A percentile compares a stretch with the other conserved stretches of the same genome.
Evolutionary conservation across 2,113 vertebrate species (phyloP).

Genomic region (Galeopterus variegatus): DNA sequence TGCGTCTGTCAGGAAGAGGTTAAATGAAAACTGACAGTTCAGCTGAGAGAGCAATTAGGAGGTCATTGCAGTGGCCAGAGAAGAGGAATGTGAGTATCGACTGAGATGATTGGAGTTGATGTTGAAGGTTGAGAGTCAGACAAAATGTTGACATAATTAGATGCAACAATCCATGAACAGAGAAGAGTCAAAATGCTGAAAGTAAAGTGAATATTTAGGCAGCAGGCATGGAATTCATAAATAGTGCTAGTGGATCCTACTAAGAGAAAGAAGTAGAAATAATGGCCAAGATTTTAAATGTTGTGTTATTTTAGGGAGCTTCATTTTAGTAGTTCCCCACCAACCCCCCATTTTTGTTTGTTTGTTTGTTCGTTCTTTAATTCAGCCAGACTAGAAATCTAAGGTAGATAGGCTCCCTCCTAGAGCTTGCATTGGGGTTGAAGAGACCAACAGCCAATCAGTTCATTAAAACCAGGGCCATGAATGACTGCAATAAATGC

Average conservation of each 20-base stretch:
- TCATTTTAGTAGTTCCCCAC: not conserved
- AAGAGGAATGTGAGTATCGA: not conserved
- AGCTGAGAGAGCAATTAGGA: not conserved
- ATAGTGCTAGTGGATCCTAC: not conserved
- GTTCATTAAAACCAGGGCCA: not conserved
- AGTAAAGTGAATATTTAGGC: not conserved
- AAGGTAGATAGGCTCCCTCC: not conserved
- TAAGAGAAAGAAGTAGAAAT: slow-evolving; percentile 37
- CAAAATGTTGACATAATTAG: not conserved
- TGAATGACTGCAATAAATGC: too few species aligned
- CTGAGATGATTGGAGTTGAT: not conserved
- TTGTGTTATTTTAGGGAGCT: not conserved
- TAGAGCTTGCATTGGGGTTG: not conserved
- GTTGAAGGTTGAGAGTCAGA: not conserved
- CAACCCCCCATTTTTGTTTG: not conserved
- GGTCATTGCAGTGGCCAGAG: not conserved
- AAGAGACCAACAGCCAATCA: not conserved
- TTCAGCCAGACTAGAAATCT: not conserved
- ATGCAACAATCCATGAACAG: not conserved
- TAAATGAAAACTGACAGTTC: not conserved
- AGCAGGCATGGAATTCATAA: not conserved
- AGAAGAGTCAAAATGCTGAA: not conserved
- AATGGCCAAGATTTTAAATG: not conserved
- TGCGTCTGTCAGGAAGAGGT: not conserved
- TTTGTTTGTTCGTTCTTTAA: slow-evolving; percentile 3